phyloP scores from a whole-genome alignment of 2,113 vertebrate genomes.

The Vanacampus margaritifer region DNA sequence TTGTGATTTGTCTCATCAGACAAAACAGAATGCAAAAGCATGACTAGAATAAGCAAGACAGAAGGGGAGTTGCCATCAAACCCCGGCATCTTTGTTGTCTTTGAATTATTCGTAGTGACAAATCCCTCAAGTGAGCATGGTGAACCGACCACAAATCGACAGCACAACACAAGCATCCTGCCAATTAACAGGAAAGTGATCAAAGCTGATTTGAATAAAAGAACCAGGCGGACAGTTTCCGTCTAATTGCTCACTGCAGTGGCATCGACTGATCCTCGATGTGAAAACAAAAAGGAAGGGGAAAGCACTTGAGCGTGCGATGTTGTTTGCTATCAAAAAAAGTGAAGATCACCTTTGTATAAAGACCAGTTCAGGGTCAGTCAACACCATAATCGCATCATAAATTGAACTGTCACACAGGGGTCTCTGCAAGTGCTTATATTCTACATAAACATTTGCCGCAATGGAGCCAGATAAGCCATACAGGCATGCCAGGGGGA shows the following conservation, averaged over 20 bases:
- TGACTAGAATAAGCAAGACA: conserved; percentile 23
- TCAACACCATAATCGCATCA: conserved; percentile 51
- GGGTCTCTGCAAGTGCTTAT: conserved; percentile 51
- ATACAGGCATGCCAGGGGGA: conserved; percentile 45
- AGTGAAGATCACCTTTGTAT: conserved; percentile 6
- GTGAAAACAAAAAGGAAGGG: conserved; percentile 49
- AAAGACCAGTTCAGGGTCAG: conserved; percentile 31
- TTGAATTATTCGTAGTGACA: conserved; percentile 35
- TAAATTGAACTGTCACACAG: conserved; percentile 63
- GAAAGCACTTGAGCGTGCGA: not conserved
- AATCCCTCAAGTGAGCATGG: conserved; percentile 27
- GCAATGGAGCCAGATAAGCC: conserved; percentile 59
- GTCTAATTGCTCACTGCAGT: conserved; percentile 64
- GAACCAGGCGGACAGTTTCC: conserved; percentile 28
- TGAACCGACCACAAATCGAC: conserved; percentile 45
- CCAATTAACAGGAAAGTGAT: conserved; percentile 53
- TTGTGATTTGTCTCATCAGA: not conserved
- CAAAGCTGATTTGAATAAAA: conserved; percentile 42
- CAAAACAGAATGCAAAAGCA: conserved; percentile 19
- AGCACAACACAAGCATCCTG: conserved; percentile 31
- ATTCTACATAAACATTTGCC: conserved; percentile 68
- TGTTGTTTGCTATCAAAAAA: conserved; percentile 14
- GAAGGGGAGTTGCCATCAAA: conserved; percentile 32
- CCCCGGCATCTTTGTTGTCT: conserved; percentile 11
- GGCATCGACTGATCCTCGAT: conserved; percentile 71